Evolutionary conservation across 2,888 invertebrate species (phyloP), one percentile per base, ranked within the genome.

Genomic region (Platycheirus albimanus): DNA sequence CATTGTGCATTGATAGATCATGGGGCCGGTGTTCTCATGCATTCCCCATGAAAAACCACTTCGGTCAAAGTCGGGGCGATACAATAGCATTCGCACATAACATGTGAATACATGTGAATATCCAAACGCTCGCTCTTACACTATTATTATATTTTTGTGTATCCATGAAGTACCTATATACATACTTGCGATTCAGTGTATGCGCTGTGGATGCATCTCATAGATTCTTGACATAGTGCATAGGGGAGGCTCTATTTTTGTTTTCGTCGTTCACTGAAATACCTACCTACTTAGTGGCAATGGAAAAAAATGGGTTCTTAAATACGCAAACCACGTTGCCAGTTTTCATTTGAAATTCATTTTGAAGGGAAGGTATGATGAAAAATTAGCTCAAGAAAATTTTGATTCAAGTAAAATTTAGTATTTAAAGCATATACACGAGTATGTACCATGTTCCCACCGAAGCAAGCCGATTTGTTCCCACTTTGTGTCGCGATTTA

Each of bases 21-120:
- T 54, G 54, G 51, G 67, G n/a, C 54, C 63, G 71, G 19, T 19
- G 19, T 38, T 28, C 54, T 69, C 28, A 19, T 61, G 61, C 56
- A 69, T 69, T 67, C 63, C 64, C 58, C 80, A 70, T 64, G 69
- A 75, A 71, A 45, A 78, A 66, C 70, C 63, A 76, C 75, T 80
- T 70, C 75, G 80, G 80, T 75, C 80, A 80, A 80, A 80, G 80
- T 75, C 80, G 80, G 70, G 64, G 75, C 56, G 64, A 70, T 19
- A 80, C 80, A 54, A 67, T 61, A 30, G 41, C 63, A 63, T 61
- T 47, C 45, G 36, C 61, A 54, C 52, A 64, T 66, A 49, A 36
- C 64, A 47, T 15, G 41, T 54, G 1, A 10, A 49, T 17, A 28
- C n/a, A n/a, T n/a, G 20, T 20, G 41, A n/a, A 33, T 33, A 24